Evolutionary conservation across 2,797 vertebrate genomes (phyloP).

Genomic region (Danio aesculapii): DNA sequence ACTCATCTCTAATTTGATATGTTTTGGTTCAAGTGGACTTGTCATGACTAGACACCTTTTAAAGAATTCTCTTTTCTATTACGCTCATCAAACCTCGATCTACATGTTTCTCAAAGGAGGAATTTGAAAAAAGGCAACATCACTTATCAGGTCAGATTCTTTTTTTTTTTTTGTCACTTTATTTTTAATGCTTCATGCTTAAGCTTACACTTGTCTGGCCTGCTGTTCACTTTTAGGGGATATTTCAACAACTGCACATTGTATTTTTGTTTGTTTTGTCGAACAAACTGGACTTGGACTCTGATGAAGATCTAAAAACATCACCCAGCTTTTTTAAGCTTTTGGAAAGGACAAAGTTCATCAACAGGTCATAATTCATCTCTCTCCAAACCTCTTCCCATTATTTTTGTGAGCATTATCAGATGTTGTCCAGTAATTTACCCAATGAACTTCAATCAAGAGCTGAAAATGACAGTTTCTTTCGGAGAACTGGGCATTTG

Average conservation of each 20-base stretch:
- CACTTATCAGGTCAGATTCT: constrained; percentile 13
- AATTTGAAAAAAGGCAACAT: constrained; percentile 21
- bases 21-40: constrained; percentile 19
- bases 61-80: constrained; percentile 12
- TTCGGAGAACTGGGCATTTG: constrained; percentile 54
- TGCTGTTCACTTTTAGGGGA: constrained; percentile 39
- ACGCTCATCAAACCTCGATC: constrained; percentile 1
- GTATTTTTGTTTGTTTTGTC: background rate
- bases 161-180: background rate
- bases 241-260: constrained; percentile 5
- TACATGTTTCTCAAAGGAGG: background rate
- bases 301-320: constrained; percentile 13
- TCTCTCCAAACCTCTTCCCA: constrained; percentile 1
- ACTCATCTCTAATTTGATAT: constrained; percentile 36
- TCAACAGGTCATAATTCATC: constrained; percentile 11
- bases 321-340: background rate
- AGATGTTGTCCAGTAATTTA: background rate
- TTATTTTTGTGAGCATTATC: background rate
- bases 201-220: constrained; percentile 38
- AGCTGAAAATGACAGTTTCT: constrained; percentile 60
- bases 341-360: constrained; percentile 15
- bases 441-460: background rate
- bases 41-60: constrained; percentile 29
- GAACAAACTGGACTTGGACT: constrained; percentile 28
- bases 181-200: constrained; percentile 32